A percentile compares a stretch with the other conserved stretches of the same genome.
Evolutionary conservation across 2,888 invertebrate genomes (phyloP).

Genomic region (Drosophila seclusa): DNA sequence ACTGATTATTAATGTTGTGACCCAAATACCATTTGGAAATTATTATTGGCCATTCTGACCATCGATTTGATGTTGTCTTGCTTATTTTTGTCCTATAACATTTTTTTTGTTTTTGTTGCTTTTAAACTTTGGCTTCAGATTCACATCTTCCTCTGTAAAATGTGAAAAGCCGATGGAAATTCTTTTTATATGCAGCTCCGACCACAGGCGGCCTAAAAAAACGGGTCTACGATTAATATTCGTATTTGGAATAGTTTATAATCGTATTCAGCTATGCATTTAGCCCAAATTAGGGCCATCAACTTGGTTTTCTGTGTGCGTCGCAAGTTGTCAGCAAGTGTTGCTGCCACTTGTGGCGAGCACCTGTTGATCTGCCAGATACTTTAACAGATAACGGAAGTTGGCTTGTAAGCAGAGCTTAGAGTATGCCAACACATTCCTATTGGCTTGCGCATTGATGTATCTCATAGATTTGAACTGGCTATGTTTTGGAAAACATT

Average conservation of each 20-base stretch:
- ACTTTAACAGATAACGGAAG: conserved; percentile 44
- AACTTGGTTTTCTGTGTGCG: conserved; percentile 3
- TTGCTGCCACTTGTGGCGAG: conserved; percentile 13
- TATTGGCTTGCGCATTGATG: background rate
- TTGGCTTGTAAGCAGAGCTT: conserved; percentile 43
- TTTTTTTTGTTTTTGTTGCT: conserved; percentile 16
- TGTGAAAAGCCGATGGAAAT: conserved; percentile 59
- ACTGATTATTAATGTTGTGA: conserved; percentile 83
- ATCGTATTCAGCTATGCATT: conserved; percentile 16
- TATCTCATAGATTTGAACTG: background rate
- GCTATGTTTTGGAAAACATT: background rate
- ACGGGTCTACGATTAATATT: conserved; percentile 31
- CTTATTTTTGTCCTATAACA: conserved; percentile 17
- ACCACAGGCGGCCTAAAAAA: conserved; percentile 28
- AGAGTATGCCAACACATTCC: background rate
- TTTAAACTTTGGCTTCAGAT: conserved; percentile 23
- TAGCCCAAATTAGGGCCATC: conserved; percentile 28
- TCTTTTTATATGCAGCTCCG: conserved; percentile 21
- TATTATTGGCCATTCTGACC: conserved; percentile 77
- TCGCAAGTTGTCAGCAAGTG: conserved; percentile 55
- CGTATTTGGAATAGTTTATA: conserved; percentile 5
- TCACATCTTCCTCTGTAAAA: conserved; percentile 33
- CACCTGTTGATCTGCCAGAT: conserved; percentile 33
- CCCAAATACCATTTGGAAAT: conserved; percentile 82
- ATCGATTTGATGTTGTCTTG: conserved; percentile 51